Evolutionary conservation across 2,888 invertebrate species (phyloP).

Genomic region (Lydus trimaculatus): DNA sequence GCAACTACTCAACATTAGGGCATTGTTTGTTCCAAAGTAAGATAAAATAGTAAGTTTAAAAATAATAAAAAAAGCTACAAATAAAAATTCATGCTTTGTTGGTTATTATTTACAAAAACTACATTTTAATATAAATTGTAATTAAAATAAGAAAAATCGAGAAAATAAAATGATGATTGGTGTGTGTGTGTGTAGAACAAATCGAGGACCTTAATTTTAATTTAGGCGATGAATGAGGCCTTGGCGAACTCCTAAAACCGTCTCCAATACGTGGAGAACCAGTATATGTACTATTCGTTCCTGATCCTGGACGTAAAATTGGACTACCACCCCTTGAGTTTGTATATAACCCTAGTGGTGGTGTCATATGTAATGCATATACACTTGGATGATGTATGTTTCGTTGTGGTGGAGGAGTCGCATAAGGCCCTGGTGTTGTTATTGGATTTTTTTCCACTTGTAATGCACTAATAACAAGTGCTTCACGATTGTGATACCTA

Average conservation of each 20-base stretch:
- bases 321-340: conserved; percentile 63
- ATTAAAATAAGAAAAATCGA: neutral
- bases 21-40: neutral
- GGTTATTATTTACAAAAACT: neutral
- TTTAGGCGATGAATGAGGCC: conserved; percentile 85
- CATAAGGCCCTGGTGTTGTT: conserved; percentile 84
- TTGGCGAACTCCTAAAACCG: conserved; percentile 65
- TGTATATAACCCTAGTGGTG: conserved; percentile 64
- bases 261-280: conserved; percentile 68
- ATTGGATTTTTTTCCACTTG: conserved; percentile 93
- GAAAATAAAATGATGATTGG: neutral
- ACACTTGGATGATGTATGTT: conserved; percentile 59
- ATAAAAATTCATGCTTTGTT: neutral
- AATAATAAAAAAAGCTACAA: neutral
- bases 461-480: conserved; percentile 90
- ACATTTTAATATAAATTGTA: neutral
- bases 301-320: conserved; percentile 67
- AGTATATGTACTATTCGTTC: conserved; percentile 66
- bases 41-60: conserved; percentile 1
- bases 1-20: conserved; percentile 49
- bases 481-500: conserved; percentile 92
- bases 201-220: conserved; percentile 85
- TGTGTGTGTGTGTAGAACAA: conserved; percentile 6
- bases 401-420: conserved; percentile 73
- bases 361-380: conserved; percentile 70